phyloP scores from a whole-genome alignment of 2,888 invertebrate genomes.

The Andrena minutula region DNA sequence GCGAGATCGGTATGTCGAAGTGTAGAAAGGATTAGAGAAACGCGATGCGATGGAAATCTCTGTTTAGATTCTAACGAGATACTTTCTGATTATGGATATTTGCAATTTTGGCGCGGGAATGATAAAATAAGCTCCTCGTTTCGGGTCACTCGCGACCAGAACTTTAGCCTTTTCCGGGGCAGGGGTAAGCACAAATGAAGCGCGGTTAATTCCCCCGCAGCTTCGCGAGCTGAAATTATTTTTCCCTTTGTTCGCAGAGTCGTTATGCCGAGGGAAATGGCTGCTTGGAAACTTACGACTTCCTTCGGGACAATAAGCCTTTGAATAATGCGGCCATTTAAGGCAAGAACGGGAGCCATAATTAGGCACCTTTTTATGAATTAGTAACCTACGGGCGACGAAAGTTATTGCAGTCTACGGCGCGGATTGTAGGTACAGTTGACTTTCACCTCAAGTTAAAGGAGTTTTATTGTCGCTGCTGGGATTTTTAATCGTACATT shows the following conservation, averaged over 20 bases:
- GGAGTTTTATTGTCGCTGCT: too few relatives aligned
- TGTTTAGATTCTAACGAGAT: too few relatives aligned
- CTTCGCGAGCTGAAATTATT: background rate
- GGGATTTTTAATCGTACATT: background rate
- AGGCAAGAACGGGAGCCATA: background rate
- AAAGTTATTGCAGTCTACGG: background rate
- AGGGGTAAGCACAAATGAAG: background rate
- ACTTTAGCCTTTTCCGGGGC: background rate
- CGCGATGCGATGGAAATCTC: too few relatives aligned
- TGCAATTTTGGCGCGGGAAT: background rate
- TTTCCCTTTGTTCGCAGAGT: slow-evolving; percentile 6
- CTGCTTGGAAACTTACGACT: slow-evolving; percentile 8
- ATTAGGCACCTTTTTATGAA: slow-evolving; percentile 9
- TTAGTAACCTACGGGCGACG: background rate
- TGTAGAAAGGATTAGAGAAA: too few relatives aligned
- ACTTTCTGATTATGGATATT: background rate
- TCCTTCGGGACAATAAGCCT: slow-evolving; percentile 1
- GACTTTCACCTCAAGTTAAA: background rate
- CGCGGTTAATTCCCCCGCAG: background rate
- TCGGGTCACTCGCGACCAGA: background rate
- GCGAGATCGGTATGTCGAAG: too few relatives aligned
- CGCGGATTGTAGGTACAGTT: background rate
- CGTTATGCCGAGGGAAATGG: background rate
- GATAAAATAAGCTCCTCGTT: background rate
- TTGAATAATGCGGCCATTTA: background rate